Evolutionary conservation across 1,140 invertebrate species (phyloP).

Genomic region (Nephotettix cincticeps): DNA sequence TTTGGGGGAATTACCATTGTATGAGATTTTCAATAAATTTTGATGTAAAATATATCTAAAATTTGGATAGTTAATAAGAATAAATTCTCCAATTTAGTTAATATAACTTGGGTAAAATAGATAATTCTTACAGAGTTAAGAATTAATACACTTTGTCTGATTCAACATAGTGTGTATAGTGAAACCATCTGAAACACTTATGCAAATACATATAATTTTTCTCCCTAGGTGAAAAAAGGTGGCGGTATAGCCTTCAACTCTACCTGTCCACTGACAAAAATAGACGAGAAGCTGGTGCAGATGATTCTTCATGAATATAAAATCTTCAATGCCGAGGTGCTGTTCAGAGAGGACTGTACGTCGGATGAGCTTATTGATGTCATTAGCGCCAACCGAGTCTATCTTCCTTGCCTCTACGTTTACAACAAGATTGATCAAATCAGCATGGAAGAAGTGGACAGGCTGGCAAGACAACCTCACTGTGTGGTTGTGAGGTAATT

Average conservation of each 20-base stretch:
- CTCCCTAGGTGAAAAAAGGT: slow-evolving; percentile 83
- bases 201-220: slow-evolving; percentile 14
- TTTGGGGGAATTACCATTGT: too few relatives aligned
- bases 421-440: slow-evolving; percentile 99
- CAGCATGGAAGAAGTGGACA: slow-evolving; percentile 97
- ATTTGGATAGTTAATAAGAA: too few relatives aligned
- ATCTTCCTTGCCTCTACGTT: slow-evolving; percentile 96
- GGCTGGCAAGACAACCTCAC: slow-evolving; percentile 86
- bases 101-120: too few relatives aligned
- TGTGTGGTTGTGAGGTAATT: slow-evolving; percentile 94
- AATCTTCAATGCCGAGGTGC: slow-evolving; percentile 97
- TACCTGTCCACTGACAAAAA: slow-evolving; percentile 88
- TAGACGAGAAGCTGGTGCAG: slow-evolving; percentile 97
- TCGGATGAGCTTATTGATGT: slow-evolving; percentile 99
- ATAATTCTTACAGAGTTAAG: too few relatives aligned
- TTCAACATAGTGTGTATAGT: too few relatives aligned
- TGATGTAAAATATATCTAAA: too few relatives aligned
- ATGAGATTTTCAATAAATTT: too few relatives aligned
- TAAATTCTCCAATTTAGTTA: too few relatives aligned
- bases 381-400: slow-evolving; percentile 96
- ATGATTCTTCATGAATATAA: slow-evolving; percentile 99
- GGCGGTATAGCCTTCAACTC: slow-evolving; percentile 99
- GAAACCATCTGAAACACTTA: background rate
- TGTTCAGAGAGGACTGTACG: slow-evolving; percentile 95
- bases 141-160: too few relatives aligned